Percentiles rank a stretch among this genome's conserved stretches.
Conservation (phyloP, 2,888 invertebrate species). For the Seira musarum region DNA sequence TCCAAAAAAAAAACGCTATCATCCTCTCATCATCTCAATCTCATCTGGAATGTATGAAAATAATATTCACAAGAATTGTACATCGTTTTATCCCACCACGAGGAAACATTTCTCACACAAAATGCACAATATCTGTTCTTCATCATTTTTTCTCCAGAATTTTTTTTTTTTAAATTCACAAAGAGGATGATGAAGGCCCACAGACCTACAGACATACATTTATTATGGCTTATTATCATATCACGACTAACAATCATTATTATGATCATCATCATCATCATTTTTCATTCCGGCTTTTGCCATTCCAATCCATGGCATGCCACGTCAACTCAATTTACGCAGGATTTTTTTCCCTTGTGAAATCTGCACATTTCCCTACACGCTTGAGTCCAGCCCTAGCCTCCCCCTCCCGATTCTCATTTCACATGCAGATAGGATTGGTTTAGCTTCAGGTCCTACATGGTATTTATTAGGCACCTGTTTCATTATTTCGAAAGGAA, state of each 20-base stretch:
- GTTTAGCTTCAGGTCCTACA: too few relatives aligned
- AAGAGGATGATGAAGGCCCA: constrained; percentile 17
- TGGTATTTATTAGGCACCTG: neutral
- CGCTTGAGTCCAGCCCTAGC: neutral
- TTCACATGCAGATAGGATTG: too few relatives aligned
- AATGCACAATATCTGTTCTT: too few relatives aligned
- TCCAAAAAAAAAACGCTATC: too few relatives aligned
- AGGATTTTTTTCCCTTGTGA: neutral
- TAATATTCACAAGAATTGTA: too few relatives aligned
- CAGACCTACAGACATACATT: constrained; percentile 54
- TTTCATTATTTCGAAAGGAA: too few relatives aligned
- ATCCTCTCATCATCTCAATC: too few relatives aligned
- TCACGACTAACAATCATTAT: neutral
- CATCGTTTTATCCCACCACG: neutral
- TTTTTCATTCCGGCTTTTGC: neutral
- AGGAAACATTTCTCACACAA: too few relatives aligned
- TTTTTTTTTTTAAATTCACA: neutral
- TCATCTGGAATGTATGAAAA: too few relatives aligned
- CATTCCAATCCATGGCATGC: neutral
- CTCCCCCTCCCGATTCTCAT: too few relatives aligned
- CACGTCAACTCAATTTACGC: neutral
- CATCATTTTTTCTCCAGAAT: neutral
- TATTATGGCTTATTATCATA: constrained; percentile 25
- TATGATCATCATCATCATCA: neutral
- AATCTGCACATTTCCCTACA: neutral